Percentiles rank a stretch among this genome's conserved stretches.
phyloP scores from a whole-genome alignment of 1,140 invertebrate genomes.

The Acromyrmex charruanus region DNA sequence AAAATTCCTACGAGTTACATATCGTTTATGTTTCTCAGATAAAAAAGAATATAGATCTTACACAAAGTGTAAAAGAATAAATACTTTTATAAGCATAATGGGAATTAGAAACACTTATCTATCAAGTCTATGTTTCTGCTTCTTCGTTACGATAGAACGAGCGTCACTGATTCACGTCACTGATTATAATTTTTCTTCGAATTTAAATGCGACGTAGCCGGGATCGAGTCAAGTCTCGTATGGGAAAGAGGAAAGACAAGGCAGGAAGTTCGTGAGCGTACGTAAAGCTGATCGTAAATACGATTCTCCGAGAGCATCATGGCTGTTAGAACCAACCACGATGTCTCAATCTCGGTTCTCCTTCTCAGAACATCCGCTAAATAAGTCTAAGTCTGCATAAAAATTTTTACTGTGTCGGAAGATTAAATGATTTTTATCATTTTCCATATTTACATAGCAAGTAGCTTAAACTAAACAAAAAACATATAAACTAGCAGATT shows the following conservation, averaged over 20 bases:
- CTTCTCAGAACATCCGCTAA: slow-evolving; percentile 57
- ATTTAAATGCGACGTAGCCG: slow-evolving; percentile 77
- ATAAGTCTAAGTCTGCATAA: slow-evolving; percentile 19
- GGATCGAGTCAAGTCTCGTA: slow-evolving; percentile 18
- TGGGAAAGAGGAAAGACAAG: slow-evolving; percentile 18
- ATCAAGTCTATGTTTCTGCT: not conserved
- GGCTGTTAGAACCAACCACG: slow-evolving; percentile 69
- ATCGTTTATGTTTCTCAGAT: not conserved
- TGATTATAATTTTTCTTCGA: slow-evolving; percentile 76
- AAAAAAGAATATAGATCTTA: not conserved
- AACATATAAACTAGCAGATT: not conserved
- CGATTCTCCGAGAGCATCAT: slow-evolving; percentile 73
- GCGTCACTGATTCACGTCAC: not conserved
- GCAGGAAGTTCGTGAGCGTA: slow-evolving; percentile 59
- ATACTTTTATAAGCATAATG: not conserved
- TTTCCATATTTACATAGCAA: not conserved
- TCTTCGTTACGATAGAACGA: slow-evolving; percentile 69
- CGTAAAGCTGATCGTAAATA: slow-evolving; percentile 74
- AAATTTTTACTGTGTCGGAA: slow-evolving; percentile 46
- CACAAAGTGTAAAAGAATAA: not conserved
- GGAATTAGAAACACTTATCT: not conserved
- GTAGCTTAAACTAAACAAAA: not conserved
- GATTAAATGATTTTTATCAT: slow-evolving; percentile 25
- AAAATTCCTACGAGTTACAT: not conserved
- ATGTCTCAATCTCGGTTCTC: slow-evolving; percentile 74